Conservation (phyloP, 2,113 vertebrate genomes). For the Vicugna pacos region DNA sequence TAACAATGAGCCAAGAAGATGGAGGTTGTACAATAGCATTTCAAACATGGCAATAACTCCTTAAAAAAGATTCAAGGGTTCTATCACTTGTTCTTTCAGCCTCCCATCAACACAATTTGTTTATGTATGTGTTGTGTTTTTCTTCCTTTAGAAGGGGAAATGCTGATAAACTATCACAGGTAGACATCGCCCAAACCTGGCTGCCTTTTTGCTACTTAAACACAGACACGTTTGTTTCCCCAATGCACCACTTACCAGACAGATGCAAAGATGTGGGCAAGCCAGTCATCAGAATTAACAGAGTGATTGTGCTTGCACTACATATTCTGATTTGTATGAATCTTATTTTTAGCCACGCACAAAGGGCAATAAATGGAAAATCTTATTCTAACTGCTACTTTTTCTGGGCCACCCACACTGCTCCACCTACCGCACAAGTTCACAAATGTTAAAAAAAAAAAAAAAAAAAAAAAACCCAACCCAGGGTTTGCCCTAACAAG, state of each 20-base stretch:
- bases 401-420: slow-evolving; percentile 89
- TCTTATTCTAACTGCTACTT: slow-evolving; percentile 89
- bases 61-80: slow-evolving; percentile 63
- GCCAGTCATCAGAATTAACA: slow-evolving; percentile 86
- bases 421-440: slow-evolving; percentile 87
- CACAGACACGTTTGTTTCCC: slow-evolving; percentile 75
- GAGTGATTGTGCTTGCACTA: slow-evolving; percentile 85
- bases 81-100: slow-evolving; percentile 65
- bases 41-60: slow-evolving; percentile 64
- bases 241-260: slow-evolving; percentile 85
- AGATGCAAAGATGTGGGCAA: slow-evolving; percentile 83
- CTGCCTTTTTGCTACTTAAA: slow-evolving; percentile 72
- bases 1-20: slow-evolving; percentile 55
- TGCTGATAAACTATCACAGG: slow-evolving; percentile 74
- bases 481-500: slow-evolving; percentile 84
- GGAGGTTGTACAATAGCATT: slow-evolving; percentile 69
- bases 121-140: slow-evolving; percentile 58
- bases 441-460: slow-evolving; percentile 84
- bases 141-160: slow-evolving; percentile 56
- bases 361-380: slow-evolving; percentile 93
- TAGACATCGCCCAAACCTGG: slow-evolving; percentile 70
- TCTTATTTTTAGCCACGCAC: slow-evolving; percentile 89
- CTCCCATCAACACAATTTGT: slow-evolving; percentile 68
- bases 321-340: slow-evolving; percentile 87
- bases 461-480: slow-evolving; percentile 74